phyloP scores from a whole-genome alignment of 1,140 invertebrate genomes.

The Musca vetustissima region DNA sequence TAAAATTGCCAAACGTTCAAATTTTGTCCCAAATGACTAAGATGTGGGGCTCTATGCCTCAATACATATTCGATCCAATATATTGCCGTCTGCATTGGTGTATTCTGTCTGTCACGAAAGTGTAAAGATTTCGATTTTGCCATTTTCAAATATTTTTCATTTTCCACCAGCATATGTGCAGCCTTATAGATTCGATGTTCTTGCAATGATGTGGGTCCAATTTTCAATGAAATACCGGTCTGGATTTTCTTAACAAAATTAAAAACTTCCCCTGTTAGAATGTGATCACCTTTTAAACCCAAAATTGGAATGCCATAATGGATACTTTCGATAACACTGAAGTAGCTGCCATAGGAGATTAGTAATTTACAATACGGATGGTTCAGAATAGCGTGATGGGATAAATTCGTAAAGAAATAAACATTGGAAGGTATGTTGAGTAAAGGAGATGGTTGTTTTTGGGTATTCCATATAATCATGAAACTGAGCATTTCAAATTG shows the following conservation, averaged over 20 bases:
- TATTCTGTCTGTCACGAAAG: constrained; percentile 62
- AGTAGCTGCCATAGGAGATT: constrained; percentile 75
- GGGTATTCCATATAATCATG: constrained; percentile 65
- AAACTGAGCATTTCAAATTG: constrained; percentile 64
- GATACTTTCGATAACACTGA: constrained; percentile 77
- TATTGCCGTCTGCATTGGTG: constrained; percentile 62
- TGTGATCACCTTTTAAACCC: constrained; percentile 68
- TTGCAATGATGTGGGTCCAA: constrained; percentile 11
- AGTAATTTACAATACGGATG: constrained; percentile 73
- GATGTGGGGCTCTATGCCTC: constrained; percentile 63
- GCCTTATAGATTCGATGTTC: no score
- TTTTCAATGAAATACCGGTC: constrained; percentile 55
- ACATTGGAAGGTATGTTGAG: constrained; percentile 66
- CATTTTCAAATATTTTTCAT: constrained; percentile 14
- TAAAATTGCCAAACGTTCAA: constrained; percentile 36
- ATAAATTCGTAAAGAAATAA: constrained; percentile 69
- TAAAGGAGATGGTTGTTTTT: no score
- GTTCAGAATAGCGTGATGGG: constrained; percentile 76
- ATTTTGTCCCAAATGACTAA: constrained; percentile 61
- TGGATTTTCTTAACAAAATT: constrained; percentile 56
- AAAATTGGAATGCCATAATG: constrained; percentile 71
- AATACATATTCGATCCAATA: constrained; percentile 69
- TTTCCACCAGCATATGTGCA: constrained; percentile 24
- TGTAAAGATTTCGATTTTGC: constrained; percentile 37
- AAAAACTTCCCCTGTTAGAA: constrained; percentile 68